Evolutionary conservation across 2,888 invertebrate species (phyloP).

Genomic region (Eristalis tenax): DNA sequence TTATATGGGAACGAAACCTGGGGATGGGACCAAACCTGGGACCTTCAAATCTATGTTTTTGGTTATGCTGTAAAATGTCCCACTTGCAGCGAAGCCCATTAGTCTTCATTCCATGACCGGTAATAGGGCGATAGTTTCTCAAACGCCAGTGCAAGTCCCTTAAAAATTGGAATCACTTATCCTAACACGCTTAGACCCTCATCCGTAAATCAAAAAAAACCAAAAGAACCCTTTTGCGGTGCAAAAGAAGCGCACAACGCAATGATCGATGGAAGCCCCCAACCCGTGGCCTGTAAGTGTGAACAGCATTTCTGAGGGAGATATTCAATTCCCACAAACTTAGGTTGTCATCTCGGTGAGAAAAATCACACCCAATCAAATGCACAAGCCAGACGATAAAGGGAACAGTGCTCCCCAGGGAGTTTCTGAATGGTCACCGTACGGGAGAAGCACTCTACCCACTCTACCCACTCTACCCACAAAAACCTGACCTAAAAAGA

Average conservation of each 20-base stretch:
- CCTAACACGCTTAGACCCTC: neutral
- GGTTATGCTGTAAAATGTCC: no score
- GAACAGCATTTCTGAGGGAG: conserved; percentile 16
- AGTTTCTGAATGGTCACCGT: conserved; percentile 2
- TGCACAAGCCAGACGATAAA: conserved; percentile 57
- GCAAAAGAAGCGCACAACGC: neutral
- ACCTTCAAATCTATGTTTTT: no score
- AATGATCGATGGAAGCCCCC: neutral
- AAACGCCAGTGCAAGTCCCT: no score
- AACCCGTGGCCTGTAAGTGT: neutral
- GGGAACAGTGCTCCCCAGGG: conserved; percentile 40
- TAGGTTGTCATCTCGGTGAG: conserved; percentile 33
- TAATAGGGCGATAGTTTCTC: no score
- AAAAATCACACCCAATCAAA: conserved; percentile 63
- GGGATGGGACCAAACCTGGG: no score
- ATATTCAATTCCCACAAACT: conserved; percentile 56
- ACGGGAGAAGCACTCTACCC: neutral
- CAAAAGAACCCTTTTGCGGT: neutral
- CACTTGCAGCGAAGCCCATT: no score
- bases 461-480: neutral
- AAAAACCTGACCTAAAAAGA: neutral
- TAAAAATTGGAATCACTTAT: neutral
- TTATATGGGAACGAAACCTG: no score
- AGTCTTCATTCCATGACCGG: no score
- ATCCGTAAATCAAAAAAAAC: neutral